These are phyloP conservation scores for Geodia barretti DNA, from an alignment of 37 sponge, comb jelly and placozoan genomes.

Conservation along the genomic window DNA sequence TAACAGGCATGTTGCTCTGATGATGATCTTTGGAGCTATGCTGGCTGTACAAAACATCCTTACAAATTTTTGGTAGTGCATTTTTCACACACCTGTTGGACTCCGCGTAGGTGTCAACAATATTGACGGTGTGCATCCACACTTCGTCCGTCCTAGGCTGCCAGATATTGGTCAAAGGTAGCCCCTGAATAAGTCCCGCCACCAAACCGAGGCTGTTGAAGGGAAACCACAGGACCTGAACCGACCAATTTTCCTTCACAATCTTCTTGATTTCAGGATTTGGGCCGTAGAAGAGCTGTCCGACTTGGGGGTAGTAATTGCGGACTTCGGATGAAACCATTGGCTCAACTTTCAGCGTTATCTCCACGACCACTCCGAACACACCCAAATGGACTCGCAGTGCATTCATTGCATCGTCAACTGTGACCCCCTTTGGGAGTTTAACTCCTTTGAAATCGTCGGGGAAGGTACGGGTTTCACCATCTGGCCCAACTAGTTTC, in stretches of 20 bases:
- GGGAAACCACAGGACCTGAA: slow-evolving; percentile 1
- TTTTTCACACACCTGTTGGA: slow-evolving; percentile 1
- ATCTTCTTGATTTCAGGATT: neutral
- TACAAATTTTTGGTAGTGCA: no score
- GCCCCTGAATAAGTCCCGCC: neutral
- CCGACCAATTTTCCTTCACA: neutral
- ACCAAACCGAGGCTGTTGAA: neutral
- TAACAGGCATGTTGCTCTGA: no score
- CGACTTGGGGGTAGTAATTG: slow-evolving; percentile 8
- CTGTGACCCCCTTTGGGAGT: neutral
- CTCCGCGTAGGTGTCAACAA: neutral
- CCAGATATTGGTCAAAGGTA: slow-evolving; percentile 7
- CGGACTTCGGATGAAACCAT: neutral
- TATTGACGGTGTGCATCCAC: neutral
- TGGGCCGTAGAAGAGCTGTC: neutral
- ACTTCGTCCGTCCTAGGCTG: slow-evolving; percentile 13
- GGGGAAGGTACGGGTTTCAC: neutral
- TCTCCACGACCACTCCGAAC: slow-evolving; percentile 33
- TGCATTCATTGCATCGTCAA: slow-evolving; percentile 16
- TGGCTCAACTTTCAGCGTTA: slow-evolving; percentile 9
- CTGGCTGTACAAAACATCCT: no score
- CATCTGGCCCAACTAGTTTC: slow-evolving; percentile 6
- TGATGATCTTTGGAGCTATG: no score
- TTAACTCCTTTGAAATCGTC: neutral
- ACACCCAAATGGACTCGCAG: slow-evolving; percentile 18